Base-by-base conservation (phyloP, 1,140 invertebrate species). In the Drosophila tristis region DNA sequence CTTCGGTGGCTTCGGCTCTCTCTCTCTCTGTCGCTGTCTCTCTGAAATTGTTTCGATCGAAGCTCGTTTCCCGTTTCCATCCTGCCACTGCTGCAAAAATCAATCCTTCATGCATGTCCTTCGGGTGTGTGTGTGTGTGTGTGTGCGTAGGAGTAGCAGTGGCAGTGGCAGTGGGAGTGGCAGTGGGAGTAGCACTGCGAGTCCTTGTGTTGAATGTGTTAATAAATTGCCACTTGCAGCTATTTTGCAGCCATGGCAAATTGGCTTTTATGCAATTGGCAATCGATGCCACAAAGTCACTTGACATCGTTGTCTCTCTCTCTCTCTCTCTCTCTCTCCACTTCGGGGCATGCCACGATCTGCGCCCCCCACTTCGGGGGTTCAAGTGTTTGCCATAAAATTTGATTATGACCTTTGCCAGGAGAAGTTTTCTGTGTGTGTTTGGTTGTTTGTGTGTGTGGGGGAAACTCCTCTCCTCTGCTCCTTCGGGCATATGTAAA, bases 241-340 rank as follows among this genome's bases (percentile, higher is more conserved):
- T 84, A 82, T 82, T 75, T 84, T 84, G 80, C 80, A 85, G 80
- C 75, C 60, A 79, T 79, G 80, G 71, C 74, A 82, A 82, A 82
- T 82, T 82, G 80, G 70, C 80, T 79, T 82, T 84, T 79, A 82
- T 82, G 80, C 75, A 82, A 60, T 82, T 70, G 79, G 56, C 66
- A 80, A 80, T 76, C 29, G 57, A 54, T 45, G 66, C 78, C 73
- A 55, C 79, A 78, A 78, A 78, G 60, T 70, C 31, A 31, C 31
- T 64, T 70, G 63, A 70, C 62, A 31, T 44, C 25, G 25, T 45
- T 11, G 42, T 53, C 16, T 51, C 35, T 20, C 20, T 0, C 29
- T 9, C 15, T n/a, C 57, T 13, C 39, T 29, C 29, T 20, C 29
- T 9, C 15, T n/a, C 49, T 13, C 39, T 29, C 29, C 26, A 13